A percentile compares a stretch with the other conserved stretches of the same genome.
phyloP scores from a whole-genome alignment of 2,113 vertebrate species.

The Kryptolebias marmoratus region DNA sequence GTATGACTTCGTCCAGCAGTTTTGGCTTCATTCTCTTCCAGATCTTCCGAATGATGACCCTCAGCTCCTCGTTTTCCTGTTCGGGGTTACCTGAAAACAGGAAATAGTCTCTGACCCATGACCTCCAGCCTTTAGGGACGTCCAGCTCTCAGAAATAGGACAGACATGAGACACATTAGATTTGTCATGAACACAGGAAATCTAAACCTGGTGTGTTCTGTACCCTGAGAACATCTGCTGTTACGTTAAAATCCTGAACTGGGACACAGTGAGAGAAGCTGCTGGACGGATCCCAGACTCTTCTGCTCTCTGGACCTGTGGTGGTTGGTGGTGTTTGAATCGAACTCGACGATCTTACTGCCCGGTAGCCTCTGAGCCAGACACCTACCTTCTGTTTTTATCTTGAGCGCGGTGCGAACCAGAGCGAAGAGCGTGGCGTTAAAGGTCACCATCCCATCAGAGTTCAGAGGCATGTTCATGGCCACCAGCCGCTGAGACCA shows the following conservation, averaged over 20 bases:
- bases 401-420: slow-evolving; percentile 90
- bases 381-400: slow-evolving; percentile 89
- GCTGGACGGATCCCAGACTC: too few relatives aligned
- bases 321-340: too few relatives aligned
- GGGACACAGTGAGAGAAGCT: too few relatives aligned
- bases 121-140: too few relatives aligned
- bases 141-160: too few relatives aligned
- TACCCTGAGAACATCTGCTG: too few relatives aligned
- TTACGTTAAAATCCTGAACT: too few relatives aligned
- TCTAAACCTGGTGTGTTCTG: too few relatives aligned
- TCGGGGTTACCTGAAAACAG: slow-evolving; percentile 83
- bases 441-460: slow-evolving; percentile 91
- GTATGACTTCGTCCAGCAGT: slow-evolving; percentile 89
- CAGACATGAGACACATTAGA: too few relatives aligned
- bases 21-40: slow-evolving; percentile 94
- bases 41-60: slow-evolving; percentile 90
- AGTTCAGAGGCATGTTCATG: slow-evolving; percentile 93
- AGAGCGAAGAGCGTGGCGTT: slow-evolving; percentile 92
- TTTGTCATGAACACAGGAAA: too few relatives aligned
- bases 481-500: slow-evolving; percentile 86
- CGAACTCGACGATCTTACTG: not conserved
- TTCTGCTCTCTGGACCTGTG: too few relatives aligned
- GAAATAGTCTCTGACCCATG: not conserved
- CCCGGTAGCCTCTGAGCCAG: not conserved
- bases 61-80: slow-evolving; percentile 88